phyloP scores from a whole-genome alignment of 2,888 invertebrate genomes.

The Anthophora plumipes region DNA sequence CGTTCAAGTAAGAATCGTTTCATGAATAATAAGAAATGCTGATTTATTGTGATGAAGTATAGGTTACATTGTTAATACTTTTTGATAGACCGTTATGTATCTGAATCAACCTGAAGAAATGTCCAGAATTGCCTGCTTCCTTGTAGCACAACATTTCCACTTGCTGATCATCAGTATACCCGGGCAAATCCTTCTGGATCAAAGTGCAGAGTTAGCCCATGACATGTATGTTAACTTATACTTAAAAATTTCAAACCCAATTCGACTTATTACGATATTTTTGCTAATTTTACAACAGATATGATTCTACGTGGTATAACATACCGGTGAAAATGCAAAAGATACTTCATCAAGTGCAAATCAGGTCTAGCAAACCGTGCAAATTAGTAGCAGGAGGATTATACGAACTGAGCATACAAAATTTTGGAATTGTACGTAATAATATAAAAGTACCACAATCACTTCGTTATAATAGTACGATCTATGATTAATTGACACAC shows the following conservation, averaged over 20 bases:
- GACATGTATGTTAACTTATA: constrained; percentile 13
- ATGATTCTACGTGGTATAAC: constrained; percentile 33
- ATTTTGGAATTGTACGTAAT: constrained; percentile 38
- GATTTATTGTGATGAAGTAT: background rate
- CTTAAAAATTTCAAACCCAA: background rate
- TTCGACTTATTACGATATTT: background rate
- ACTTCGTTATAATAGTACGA: too few relatives aligned
- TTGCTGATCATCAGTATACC: constrained; percentile 21
- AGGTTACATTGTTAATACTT: background rate
- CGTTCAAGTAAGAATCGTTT: constrained; percentile 20
- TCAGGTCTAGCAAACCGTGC: constrained; percentile 15
- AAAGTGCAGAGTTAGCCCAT: background rate
- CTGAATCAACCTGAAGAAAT: constrained; percentile 7
- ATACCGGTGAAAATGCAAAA: constrained; percentile 38
- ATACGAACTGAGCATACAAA: constrained; percentile 38
- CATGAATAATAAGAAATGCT: background rate
- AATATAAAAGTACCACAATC: background rate
- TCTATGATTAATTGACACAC: background rate
- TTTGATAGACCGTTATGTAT: constrained; percentile 21
- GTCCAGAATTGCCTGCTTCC: constrained; percentile 9
- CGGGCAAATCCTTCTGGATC: constrained; percentile 35
- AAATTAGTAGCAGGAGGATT: constrained; percentile 45
- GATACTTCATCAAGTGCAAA: constrained; percentile 23
- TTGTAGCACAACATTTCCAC: constrained; percentile 24
- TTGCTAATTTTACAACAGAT: constrained; percentile 7